These are phyloP conservation scores for Neodiprion pinetum DNA, from an alignment of 1,140 invertebrate species.

Conservation along the genomic window DNA sequence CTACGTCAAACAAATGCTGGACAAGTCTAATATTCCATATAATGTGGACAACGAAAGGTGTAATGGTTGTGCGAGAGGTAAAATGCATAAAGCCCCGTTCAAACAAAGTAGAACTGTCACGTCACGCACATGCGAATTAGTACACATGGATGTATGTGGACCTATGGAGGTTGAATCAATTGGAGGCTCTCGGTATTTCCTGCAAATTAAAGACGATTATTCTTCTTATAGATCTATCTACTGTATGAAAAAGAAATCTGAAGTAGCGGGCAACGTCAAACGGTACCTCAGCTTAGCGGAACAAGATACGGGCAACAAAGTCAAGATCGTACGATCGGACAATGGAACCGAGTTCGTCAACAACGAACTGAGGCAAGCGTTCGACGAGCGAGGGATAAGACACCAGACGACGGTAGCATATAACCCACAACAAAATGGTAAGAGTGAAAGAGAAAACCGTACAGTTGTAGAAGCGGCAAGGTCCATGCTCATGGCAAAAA, in stretches of 20 bases:
- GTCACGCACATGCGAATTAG: slow-evolving; percentile 8
- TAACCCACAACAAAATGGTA: slow-evolving; percentile 45
- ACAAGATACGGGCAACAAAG: slow-evolving; percentile 5
- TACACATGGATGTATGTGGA: not conserved
- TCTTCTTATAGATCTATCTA: slow-evolving; percentile 17
- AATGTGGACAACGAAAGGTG: slow-evolving; percentile 39
- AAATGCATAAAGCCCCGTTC: slow-evolving; percentile 35
- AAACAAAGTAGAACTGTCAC: slow-evolving; percentile 39
- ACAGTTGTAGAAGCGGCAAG: slow-evolving; percentile 41
- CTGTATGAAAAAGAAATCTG: slow-evolving; percentile 21
- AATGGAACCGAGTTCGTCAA: slow-evolving; percentile 20
- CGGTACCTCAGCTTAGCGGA: not conserved
- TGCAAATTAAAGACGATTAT: slow-evolving; percentile 25
- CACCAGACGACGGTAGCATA: slow-evolving; percentile 30
- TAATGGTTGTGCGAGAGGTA: slow-evolving; percentile 39
- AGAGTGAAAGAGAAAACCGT: slow-evolving; percentile 36
- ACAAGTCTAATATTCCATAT: slow-evolving; percentile 34
- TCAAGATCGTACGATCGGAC: slow-evolving; percentile 18
- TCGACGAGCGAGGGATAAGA: slow-evolving; percentile 6
- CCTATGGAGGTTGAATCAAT: slow-evolving; percentile 1
- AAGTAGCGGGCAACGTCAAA: not conserved
- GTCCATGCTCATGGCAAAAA: slow-evolving; percentile 21
- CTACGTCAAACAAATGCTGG: slow-evolving; percentile 33
- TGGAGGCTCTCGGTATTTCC: slow-evolving; percentile 18
- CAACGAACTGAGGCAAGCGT: slow-evolving; percentile 13